Evolutionary conservation across 2,888 invertebrate genomes (phyloP).

Genomic region (Ligdia adustata): DNA sequence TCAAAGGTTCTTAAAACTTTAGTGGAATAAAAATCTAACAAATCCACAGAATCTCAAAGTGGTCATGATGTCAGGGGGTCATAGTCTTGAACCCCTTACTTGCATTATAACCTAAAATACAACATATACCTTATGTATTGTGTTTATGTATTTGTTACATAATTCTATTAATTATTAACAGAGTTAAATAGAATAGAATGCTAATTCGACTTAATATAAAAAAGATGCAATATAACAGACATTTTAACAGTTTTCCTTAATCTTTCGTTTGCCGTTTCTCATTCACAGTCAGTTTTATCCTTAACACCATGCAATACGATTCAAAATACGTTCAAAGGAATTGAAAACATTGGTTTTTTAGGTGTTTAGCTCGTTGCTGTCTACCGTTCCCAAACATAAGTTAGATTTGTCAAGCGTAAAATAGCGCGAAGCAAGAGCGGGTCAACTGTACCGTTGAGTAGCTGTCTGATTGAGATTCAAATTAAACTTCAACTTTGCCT

Average conservation of each 20-base stretch:
- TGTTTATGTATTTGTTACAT: no score
- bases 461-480: slow-evolving; percentile 30
- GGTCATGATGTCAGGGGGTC: no score
- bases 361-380: slow-evolving; percentile 4
- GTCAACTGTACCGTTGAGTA: no score
- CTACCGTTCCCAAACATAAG: slow-evolving; percentile 40
- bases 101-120: no score
- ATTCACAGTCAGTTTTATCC: background rate
- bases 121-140: no score
- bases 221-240: background rate
- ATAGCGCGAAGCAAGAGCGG: slow-evolving; percentile 62
- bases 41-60: background rate
- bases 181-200: no score
- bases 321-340: background rate
- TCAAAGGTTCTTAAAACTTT: no score
- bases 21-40: no score
- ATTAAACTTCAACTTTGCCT: slow-evolving; percentile 12
- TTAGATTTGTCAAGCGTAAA: slow-evolving; percentile 72
- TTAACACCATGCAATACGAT: background rate
- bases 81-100: no score
- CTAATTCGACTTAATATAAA: background rate
- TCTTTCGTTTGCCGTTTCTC: slow-evolving; percentile 2
- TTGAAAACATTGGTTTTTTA: background rate
- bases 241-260: slow-evolving; percentile 14
- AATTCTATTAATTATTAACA: no score